A percentile compares a stretch with the other conserved stretches of the same genome.
These are phyloP conservation scores for Drosophila malerkotliana DNA, from an alignment of 1,140 invertebrate genomes.

Conservation along the genomic window DNA sequence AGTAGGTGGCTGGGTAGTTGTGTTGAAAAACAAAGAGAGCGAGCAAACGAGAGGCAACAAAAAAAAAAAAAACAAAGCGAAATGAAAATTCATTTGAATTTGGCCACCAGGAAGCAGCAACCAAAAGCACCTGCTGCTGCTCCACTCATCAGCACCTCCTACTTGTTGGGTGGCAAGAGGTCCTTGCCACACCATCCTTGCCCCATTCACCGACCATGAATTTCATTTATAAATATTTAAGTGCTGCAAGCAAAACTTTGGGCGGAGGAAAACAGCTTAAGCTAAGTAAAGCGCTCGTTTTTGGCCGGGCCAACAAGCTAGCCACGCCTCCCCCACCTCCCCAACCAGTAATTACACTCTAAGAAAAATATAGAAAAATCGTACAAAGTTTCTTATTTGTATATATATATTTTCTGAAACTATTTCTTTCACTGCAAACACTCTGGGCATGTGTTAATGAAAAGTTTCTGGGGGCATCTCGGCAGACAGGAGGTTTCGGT, in stretches of 20 bases:
- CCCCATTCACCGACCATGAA: not conserved
- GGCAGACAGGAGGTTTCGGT: constrained; percentile 18
- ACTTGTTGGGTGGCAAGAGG: too few species aligned
- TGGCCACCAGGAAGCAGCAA: constrained; percentile 15
- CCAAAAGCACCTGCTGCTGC: constrained; percentile 23
- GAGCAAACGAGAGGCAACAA: not conserved
- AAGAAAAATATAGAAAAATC: not conserved
- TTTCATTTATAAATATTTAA: constrained; percentile 66
- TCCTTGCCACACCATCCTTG: too few species aligned
- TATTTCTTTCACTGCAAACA: constrained; percentile 18
- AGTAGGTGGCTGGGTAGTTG: not conserved
- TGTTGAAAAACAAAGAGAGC: not conserved
- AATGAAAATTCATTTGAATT: constrained; percentile 43
- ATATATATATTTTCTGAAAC: not conserved
- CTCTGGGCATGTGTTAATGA: constrained; percentile 49
- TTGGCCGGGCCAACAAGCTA: constrained; percentile 30
- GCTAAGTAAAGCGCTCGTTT: constrained; percentile 49
- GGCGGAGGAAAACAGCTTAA: constrained; percentile 40
- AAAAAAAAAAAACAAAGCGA: constrained; percentile 26
- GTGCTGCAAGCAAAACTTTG: constrained; percentile 56
- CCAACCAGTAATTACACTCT: not conserved
- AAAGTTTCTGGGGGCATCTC: constrained; percentile 24
- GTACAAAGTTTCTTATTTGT: too few species aligned
- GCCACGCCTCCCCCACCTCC: constrained; percentile 2
- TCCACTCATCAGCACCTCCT: constrained; percentile 30